Conservation (phyloP, 30 jellyfish, hydroid and myxozoan genomes). For the Rhopilema esculentum region DNA sequence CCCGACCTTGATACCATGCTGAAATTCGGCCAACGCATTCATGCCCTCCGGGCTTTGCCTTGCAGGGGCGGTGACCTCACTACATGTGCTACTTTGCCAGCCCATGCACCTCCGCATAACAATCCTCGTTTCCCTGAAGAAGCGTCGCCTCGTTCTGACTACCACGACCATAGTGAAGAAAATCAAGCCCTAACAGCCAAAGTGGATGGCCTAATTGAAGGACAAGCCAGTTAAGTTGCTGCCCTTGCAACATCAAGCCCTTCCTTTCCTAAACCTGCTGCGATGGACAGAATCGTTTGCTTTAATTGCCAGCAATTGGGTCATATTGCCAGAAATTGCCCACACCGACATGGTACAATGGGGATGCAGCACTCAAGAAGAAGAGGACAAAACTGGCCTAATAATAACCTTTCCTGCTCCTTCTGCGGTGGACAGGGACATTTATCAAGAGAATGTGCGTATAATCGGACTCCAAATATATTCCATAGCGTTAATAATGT, state of each 20-base stretch:
- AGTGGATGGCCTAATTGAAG: conserved; percentile 1
- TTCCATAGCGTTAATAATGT: not conserved
- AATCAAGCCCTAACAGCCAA: not conserved
- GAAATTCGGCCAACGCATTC: conserved; percentile 9
- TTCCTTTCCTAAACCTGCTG: not conserved
- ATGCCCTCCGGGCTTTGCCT: conserved; percentile 26
- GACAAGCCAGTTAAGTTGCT: conserved; percentile 23
- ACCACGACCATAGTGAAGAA: conserved; percentile 8
- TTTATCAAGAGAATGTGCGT: conserved; percentile 5
- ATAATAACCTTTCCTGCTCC: not conserved
- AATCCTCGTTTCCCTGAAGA: conserved; percentile 3
- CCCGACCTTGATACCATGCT: conserved; percentile 20
- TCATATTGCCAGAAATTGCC: conserved; percentile 1
- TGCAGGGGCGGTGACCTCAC: conserved; percentile 11
- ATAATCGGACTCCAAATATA: conserved; percentile 17
- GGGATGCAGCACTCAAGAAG: not conserved
- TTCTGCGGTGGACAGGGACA: conserved; percentile 22
- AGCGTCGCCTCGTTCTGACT: conserved; percentile 22
- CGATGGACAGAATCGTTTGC: not conserved
- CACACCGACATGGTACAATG: conserved; percentile 4
- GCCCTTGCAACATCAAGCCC: conserved; percentile 2
- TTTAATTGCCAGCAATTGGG: not conserved
- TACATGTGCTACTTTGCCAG: conserved; percentile 20
- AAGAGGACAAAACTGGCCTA: conserved; percentile 3
- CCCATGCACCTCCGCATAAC: no score